A percentile compares a stretch with the other conserved stretches of the same genome.
Conservation (phyloP, 2,113 vertebrate species). For the Microcebus murinus region DNA sequence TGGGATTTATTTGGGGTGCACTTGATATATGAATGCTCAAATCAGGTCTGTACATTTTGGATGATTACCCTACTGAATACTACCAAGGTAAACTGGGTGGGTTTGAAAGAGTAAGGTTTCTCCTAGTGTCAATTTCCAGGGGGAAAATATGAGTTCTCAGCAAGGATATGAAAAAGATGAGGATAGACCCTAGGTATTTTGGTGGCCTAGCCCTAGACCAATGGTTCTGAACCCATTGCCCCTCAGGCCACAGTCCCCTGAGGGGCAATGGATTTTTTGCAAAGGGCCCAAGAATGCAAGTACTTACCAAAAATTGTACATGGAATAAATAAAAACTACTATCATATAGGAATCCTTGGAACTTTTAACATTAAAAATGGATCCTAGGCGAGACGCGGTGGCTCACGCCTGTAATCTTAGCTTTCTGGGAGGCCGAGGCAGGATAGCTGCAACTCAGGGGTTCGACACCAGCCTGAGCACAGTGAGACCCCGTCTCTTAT, state of each 20-base stretch:
- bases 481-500: too few species aligned
- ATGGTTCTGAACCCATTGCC: not conserved
- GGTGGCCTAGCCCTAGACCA: not conserved
- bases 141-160: not conserved
- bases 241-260: not conserved
- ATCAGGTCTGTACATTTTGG: not conserved
- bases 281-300: not conserved
- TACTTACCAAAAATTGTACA: not conserved
- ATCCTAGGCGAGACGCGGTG: not conserved
- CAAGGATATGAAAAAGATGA: not conserved
- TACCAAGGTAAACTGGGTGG: not conserved
- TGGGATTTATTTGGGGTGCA: not conserved
- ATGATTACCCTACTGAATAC: not conserved
- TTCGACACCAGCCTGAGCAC: too few species aligned
- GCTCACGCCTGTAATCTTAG: too few species aligned
- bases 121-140: not conserved
- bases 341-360: not conserved
- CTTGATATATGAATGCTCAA: not conserved
- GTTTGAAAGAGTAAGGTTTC: not conserved
- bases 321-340: not conserved
- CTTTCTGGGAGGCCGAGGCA: too few species aligned
- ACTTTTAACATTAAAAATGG: not conserved
- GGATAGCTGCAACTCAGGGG: too few species aligned
- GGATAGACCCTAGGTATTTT: not conserved
- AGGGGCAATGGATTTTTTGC: not conserved